Base-by-base conservation (phyloP, 2,888 invertebrate genomes). In the Athrips mouffetella region DNA sequence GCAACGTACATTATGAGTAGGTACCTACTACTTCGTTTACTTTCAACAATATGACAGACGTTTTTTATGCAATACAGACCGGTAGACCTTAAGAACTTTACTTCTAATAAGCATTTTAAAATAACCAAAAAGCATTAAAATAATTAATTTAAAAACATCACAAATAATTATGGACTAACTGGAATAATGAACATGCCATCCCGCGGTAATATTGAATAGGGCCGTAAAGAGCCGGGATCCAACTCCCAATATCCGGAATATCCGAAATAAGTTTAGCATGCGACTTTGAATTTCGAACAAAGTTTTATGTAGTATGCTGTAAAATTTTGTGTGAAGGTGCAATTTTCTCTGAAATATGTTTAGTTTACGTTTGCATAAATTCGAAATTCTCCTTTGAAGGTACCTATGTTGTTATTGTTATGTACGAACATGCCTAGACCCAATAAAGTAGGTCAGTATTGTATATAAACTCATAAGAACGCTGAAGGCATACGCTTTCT, bases 311-410 rank as follows among this genome's bases (percentile, higher is more conserved):
- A 21, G 21, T 31, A n/a, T 13, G 31, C 13, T 44, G 44, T 44
- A 21, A 31, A 25, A 44, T 18, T 44, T 30, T 18, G 18, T 18
- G 18, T 29, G 31, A 30, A n/a, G 16, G 15, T 15, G 29, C 29
- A 27, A 6, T 42, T 42, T 29, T n/a, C 20, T 13, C 42, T 23
- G 15, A 42, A 29, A 29, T 15, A 8, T 27, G 10, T 13, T 7
- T 39, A 21, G 2, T 42, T 29, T 18, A 71, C 75, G 73, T 75
- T 11, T 37, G 16, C 16, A 8, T n/a, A 27, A 5, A 27, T 18
- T 18, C n/a, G 20, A 5, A 37, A 18, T 37, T 11, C 11, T 37
- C 11, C 18, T 37, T 33, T 33, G 15, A 15, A 16, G 13, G 13
- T 33, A n/a, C n/a, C n/a, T n/a, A n/a, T n/a, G n/a, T n/a, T n/a